Conservation (phyloP, 2,888 invertebrate genomes). For the Caenorhabditis sinica region DNA sequence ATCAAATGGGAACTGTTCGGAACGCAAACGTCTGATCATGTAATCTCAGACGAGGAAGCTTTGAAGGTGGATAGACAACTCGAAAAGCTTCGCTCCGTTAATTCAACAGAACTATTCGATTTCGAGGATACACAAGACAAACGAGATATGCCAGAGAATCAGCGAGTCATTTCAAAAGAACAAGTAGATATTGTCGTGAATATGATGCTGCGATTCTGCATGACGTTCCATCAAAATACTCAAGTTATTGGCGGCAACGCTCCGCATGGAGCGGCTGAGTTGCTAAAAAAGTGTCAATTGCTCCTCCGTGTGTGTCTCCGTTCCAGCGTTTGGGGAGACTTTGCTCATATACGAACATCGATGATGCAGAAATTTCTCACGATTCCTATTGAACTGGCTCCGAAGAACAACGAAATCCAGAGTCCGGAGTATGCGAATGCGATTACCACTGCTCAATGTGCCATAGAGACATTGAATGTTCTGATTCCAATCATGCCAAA, state of each 20-base stretch:
- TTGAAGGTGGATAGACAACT: constrained; percentile 50
- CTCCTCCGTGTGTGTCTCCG: constrained; percentile 93
- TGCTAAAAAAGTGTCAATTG: constrained; percentile 91
- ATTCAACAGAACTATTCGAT: constrained; percentile 17
- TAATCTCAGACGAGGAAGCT: constrained; percentile 54
- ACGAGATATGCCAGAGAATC: background rate
- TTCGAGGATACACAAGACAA: constrained; percentile 37
- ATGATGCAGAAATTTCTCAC: constrained; percentile 72
- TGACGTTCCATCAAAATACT: constrained; percentile 44
- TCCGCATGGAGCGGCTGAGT: constrained; percentile 84
- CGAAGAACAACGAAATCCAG: background rate
- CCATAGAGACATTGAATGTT: constrained; percentile 65
- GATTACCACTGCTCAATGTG: constrained; percentile 53
- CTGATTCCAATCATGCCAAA: constrained; percentile 86
- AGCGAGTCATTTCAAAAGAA: constrained; percentile 70
- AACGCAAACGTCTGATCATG: constrained; percentile 18
- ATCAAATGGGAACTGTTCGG: constrained; percentile 94
- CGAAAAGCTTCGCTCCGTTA: constrained; percentile 41
- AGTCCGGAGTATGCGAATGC: background rate
- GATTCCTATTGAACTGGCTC: constrained; percentile 39
- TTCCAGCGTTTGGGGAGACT: constrained; percentile 93
- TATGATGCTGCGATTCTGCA: constrained; percentile 88
- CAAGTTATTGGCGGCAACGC: background rate
- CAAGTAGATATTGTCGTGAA: constrained; percentile 91
- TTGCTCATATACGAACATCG: constrained; percentile 89